Evolutionary conservation across 1,140 invertebrate species (phyloP).

Genomic region (Drosophila persimilis): DNA sequence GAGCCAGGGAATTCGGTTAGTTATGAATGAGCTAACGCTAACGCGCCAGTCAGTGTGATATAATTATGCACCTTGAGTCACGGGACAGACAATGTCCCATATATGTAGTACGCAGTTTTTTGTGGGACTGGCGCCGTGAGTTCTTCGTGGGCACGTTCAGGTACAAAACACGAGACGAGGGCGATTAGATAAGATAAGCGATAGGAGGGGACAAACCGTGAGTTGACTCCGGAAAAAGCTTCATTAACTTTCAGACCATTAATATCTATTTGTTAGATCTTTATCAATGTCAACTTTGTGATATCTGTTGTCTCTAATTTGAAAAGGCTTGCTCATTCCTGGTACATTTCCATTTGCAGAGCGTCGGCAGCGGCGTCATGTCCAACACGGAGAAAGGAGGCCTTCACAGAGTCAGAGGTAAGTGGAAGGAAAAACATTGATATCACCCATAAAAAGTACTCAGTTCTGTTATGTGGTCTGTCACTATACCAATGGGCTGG

Average conservation of each 20-base stretch:
- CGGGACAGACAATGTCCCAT: conserved; percentile 32
- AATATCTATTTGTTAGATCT: conserved; percentile 19
- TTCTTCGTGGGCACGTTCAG: conserved; percentile 40
- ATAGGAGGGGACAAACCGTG: conserved; percentile 1
- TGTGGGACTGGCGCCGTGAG: conserved; percentile 5
- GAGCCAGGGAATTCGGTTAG: conserved; percentile 28
- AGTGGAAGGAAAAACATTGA: conserved; percentile 49
- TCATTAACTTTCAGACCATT: conserved; percentile 48
- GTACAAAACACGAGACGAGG: conserved; percentile 49
- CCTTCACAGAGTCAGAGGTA: conserved; percentile 67
- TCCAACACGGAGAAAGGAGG: conserved; percentile 74
- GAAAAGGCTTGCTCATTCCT: conserved; percentile 24
- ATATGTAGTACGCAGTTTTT: not conserved
- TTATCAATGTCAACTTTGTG: conserved; percentile 1
- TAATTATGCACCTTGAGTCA: conserved; percentile 50
- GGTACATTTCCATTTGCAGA: conserved; percentile 52
- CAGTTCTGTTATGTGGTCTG: not conserved
- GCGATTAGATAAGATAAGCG: conserved; percentile 37
- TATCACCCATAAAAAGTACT: conserved; percentile 16
- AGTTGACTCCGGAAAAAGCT: conserved; percentile 19
- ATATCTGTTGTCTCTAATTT: conserved; percentile 42
- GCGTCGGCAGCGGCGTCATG: conserved; percentile 34
- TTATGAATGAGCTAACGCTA: conserved; percentile 49
- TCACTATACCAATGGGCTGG: not conserved
- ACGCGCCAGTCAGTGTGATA: conserved; percentile 21